A percentile compares a stretch with the other conserved stretches of the same genome.
phyloP scores from a whole-genome alignment of 2,113 vertebrate genomes.

The Macrotus californicus region DNA sequence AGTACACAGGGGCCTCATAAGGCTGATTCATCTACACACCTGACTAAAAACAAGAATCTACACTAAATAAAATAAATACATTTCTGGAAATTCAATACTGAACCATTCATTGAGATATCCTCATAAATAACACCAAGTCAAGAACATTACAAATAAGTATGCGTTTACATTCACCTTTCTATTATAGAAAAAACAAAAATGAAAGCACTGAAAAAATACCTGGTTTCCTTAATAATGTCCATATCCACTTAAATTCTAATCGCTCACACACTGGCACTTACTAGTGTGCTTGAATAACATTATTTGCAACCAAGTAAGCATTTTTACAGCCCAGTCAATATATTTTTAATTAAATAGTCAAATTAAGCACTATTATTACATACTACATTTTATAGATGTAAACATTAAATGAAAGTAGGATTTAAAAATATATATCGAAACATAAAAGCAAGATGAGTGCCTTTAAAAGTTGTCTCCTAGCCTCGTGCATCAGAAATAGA shows the following conservation, averaged over 20 bases:
- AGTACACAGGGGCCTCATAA: neutral
- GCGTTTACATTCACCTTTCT: neutral
- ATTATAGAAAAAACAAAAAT: neutral
- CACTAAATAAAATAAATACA: neutral
- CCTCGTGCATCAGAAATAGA: neutral
- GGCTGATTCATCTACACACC: neutral
- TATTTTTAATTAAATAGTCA: constrained; percentile 9
- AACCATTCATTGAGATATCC: neutral
- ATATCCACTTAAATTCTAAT: neutral
- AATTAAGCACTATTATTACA: neutral
- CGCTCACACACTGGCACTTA: neutral
- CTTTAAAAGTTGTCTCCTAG: neutral
- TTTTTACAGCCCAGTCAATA: constrained; percentile 24
- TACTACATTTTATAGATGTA: neutral
- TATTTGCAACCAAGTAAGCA: neutral
- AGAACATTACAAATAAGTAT: neutral
- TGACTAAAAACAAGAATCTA: neutral
- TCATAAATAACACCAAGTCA: neutral
- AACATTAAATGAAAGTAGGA: neutral
- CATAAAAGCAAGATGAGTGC: neutral
- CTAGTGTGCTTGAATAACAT: neutral
- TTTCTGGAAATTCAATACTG: neutral
- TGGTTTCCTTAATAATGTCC: neutral
- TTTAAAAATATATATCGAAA: neutral
- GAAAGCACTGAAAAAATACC: neutral